Conservation (phyloP, 2,888 invertebrate genomes). For the Drosophila algonquin region DNA sequence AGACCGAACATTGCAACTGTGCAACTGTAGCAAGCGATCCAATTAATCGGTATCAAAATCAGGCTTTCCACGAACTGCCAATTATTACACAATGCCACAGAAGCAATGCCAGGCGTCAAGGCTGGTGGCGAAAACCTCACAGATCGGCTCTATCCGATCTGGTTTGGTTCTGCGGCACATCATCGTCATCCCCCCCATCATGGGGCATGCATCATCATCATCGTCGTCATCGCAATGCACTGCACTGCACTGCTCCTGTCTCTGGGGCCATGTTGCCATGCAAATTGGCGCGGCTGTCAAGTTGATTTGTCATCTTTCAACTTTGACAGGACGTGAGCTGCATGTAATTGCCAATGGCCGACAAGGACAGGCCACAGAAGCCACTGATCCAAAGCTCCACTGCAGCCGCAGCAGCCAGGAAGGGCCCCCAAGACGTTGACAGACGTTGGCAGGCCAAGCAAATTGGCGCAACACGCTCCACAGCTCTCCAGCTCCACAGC, state of each 20-base stretch:
- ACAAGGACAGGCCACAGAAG: slow-evolving; percentile 31
- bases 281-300: slow-evolving; percentile 74
- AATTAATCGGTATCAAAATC: slow-evolving; percentile 76
- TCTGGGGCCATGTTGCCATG: slow-evolving; percentile 70
- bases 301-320: slow-evolving; percentile 78
- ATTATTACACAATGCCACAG: slow-evolving; percentile 74
- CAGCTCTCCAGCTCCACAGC: slow-evolving; percentile 4
- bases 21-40: slow-evolving; percentile 43
- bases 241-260: slow-evolving; percentile 22
- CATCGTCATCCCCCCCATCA: slow-evolving; percentile 17
- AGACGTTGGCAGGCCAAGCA: slow-evolving; percentile 70
- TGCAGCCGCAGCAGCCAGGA: slow-evolving; percentile 24
- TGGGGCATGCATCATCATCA: slow-evolving; percentile 30
- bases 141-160: slow-evolving; percentile 23
- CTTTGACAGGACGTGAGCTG: slow-evolving; percentile 77
- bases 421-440: slow-evolving; percentile 63
- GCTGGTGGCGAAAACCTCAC: slow-evolving; percentile 38
- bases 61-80: slow-evolving; percentile 73
- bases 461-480: slow-evolving; percentile 68
- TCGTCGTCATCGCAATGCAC: background rate
- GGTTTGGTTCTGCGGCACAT: slow-evolving; percentile 1
- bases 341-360: slow-evolving; percentile 74
- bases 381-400: background rate
- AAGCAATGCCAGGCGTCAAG: slow-evolving; percentile 60
- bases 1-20: background rate